Evolutionary conservation across 2,113 vertebrate genomes (phyloP), one percentile per base, ranked within the genome.

Genomic region (Chloroceryle aenea): DNA sequence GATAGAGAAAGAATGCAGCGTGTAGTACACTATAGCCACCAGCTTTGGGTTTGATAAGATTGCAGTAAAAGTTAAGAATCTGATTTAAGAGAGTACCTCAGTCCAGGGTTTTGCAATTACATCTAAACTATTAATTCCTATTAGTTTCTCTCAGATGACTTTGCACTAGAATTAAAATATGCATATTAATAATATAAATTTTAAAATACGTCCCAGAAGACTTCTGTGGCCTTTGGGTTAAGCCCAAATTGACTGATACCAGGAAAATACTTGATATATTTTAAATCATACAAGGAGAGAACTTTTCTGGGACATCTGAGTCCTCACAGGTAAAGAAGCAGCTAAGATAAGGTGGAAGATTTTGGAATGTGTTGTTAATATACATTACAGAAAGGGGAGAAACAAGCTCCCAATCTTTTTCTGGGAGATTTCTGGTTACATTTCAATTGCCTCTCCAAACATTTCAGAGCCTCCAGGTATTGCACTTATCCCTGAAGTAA

Each of bases 191-290:
- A 62, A 62, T 77, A 69, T 83, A 85, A 53, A 74, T 80, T 92
- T 94, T 22, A 92, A 92, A 86, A 84, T 92, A 62, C 40, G 84
- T 80, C 53, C 75, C 85, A 67, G 76, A 90, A 83, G 72, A 87
- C 80, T 80, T 95, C 30, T 3, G 11, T 93, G 83, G 72, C 94
- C 76, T 93, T 90, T 95, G 59, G 68, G 75, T 96, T 95, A 95
- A 95, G 56, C 42, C 38, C 61, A 88, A 80, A 90, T 87, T 95
- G 71, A 89, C 85, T 93, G 85, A 79, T 63, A 81, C 26, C 26
- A 36, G 55, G 83, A 47, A 93, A 85, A 91, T 85, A 66, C 67
- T 76, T 73, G 27, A 56, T 74, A 80, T 71, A 47, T 88, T 89
- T 91, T 67, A 75, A 94, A 72, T 72, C 8, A 4, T 75, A 89